Evolutionary conservation across 2,113 vertebrate species (phyloP).

Genomic region (Ascaphus truei): DNA sequence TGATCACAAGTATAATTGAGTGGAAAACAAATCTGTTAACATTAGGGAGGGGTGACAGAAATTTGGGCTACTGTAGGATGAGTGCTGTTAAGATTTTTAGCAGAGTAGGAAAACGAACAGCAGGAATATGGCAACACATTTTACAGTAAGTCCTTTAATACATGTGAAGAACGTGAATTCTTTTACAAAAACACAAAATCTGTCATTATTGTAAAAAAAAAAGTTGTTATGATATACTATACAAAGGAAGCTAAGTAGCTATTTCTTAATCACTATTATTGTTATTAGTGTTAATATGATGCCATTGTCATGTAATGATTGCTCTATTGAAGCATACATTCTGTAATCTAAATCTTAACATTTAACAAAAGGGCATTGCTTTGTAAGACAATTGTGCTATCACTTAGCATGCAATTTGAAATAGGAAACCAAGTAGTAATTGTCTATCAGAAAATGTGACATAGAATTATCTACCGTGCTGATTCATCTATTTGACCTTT

Average conservation of each 20-base stretch:
- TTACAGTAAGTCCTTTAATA: constrained; percentile 4
- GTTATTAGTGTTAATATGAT: constrained; percentile 3
- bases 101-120: constrained; percentile 21
- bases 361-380: neutral
- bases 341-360: constrained; percentile 3
- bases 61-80: constrained; percentile 23
- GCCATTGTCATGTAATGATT: constrained; percentile 17
- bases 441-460: neutral
- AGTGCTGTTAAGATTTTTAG: constrained; percentile 35
- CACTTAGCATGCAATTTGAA: constrained; percentile 1
- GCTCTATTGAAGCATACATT: constrained; percentile 6
- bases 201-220: neutral
- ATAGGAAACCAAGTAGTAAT: constrained; percentile 8
- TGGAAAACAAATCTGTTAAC: constrained; percentile 68
- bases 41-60: constrained; percentile 41
- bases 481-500: constrained; percentile 25
- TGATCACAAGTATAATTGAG: constrained; percentile 72
- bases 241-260: constrained; percentile 17
- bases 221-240: neutral
- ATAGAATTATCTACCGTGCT: neutral
- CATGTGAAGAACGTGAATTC: constrained; percentile 14
- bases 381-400: constrained; percentile 8
- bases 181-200: neutral
- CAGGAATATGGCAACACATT: constrained; percentile 5
- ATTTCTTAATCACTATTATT: constrained; percentile 17